Evolutionary conservation across 2,888 invertebrate genomes (phyloP), one percentile per base, ranked within the genome.

Genomic region (Mythimna loreyi): DNA sequence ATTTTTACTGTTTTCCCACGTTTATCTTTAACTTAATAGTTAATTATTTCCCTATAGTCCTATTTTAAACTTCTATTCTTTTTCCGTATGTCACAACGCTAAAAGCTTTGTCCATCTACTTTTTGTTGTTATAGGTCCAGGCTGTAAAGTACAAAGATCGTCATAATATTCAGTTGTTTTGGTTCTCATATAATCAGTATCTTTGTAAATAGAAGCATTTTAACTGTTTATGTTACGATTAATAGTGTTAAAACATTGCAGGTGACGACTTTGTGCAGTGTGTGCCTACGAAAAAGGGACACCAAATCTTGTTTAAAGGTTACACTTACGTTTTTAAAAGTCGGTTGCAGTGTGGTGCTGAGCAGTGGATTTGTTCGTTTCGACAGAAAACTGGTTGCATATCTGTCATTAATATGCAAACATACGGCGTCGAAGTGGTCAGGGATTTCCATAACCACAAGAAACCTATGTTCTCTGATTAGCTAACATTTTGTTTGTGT

Each of bases 361-460:
- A 95, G 72, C 95, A 95, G 84, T 95, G 95, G 95, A 92, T 92
- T 64, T 95, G 95, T 68, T 94, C 95, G 1, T 95, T 89, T 74
- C 87, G 94, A 36, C 95, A 94, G 83, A 95, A 93, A 89, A 95
- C 95, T 84, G 95, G 95, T 85, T 95, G 95, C 87, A 95, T 95
- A 85, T 94, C 94, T 9, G 87, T 93, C 61, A 95, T 95, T 78
- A 95, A 95, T 80, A 95, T 95, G 93, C 94, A 95, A 84, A 89
- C 92, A 0, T 91, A 89, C 73, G 94, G 95, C 33, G 93, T 95
- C 19, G 92, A 95, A 83, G 94, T 95, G 28, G 90, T 95, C 40
- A 89, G 95, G 78, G 95, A 95, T 74, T 94, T 94, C 72, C 95
- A 95, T 86, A 95, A 95, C 75, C 95, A 95, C 78, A 94, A 94